Conservation (phyloP, 37 sponge, comb jelly and placozoan genomes). For the Eunapius fragilis region DNA sequence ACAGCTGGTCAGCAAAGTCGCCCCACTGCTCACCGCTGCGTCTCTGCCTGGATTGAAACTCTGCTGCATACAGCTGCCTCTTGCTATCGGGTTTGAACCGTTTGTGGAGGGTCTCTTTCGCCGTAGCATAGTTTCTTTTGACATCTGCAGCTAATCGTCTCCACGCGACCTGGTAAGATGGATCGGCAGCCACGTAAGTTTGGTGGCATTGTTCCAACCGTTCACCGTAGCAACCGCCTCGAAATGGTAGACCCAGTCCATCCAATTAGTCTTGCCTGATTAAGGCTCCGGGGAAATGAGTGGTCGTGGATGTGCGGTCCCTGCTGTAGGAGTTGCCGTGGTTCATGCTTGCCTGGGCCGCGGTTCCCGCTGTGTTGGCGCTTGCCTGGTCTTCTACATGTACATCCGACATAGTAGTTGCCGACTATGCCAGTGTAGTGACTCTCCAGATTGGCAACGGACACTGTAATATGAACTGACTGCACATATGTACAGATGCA, state of each 20-base stretch:
- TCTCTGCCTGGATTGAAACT: background rate
- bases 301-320: background rate
- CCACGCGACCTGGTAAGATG: background rate
- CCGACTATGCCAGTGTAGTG: background rate
- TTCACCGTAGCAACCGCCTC: background rate
- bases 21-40: background rate
- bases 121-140: background rate
- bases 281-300: background rate
- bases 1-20: background rate
- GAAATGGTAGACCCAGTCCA: background rate
- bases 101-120: background rate
- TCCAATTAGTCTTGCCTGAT: background rate
- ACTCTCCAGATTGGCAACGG: background rate
- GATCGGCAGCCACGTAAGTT: background rate
- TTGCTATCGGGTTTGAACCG: background rate
- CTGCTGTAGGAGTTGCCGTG: background rate
- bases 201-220: background rate
- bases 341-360: background rate
- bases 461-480: too few relatives aligned
- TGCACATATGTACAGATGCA: too few relatives aligned
- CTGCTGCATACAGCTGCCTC: background rate
- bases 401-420: background rate
- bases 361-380: background rate
- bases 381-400: background rate
- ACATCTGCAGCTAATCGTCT: background rate